Base-by-base conservation (phyloP, 2,797 vertebrate genomes). In the Hydrolagus colliei region DNA sequence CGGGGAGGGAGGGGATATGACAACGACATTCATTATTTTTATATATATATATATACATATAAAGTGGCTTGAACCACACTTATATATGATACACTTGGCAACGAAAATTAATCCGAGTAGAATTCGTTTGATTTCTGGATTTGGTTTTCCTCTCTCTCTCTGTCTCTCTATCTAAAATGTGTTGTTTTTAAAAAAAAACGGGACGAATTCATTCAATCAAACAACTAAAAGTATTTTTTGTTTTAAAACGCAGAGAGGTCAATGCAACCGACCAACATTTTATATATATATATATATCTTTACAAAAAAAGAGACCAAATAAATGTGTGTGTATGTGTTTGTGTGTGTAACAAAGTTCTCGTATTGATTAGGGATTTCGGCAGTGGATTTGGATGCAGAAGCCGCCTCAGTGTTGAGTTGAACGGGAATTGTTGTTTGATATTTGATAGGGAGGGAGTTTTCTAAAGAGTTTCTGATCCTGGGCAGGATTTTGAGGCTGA, bases 191-290 rank as follows among this genome's bases (percentile, higher is more conserved):
- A n/a, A n/a, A n/a, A n/a, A n/a, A n/a, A n/a, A n/a, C n/a, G n/a
- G n/a, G 32, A 41, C 79, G 65, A 71, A 84, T 71, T 71, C 79
- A 68, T 11, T 52, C 20, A 52, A 27, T 27, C 27, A 27, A 27
- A 52, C 93, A 94, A 94, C 95, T 96, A 52, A 41, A 67, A 80
- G 27, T 52, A 52, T 52, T 52, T 52, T 52, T 52, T 52, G 41
- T 52, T 52, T 52, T 52, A 94, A 89, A 90, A 91, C 27, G 27
- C 27, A 91, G 84, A 86, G 78, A 78, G 96, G 96, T 95, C 96
- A 94, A 91, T 95, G 95, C 90, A 96, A 96, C 95, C 95, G 96
- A 96, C 96, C 96, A 0, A 87, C 93, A 93, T 94, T 93, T 94
- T 92, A 92, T 96, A 95, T 4, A 71, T 9, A 72, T 52, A 52